phyloP scores from a whole-genome alignment of 2,888 invertebrate species.

The Agrochola macilenta region DNA sequence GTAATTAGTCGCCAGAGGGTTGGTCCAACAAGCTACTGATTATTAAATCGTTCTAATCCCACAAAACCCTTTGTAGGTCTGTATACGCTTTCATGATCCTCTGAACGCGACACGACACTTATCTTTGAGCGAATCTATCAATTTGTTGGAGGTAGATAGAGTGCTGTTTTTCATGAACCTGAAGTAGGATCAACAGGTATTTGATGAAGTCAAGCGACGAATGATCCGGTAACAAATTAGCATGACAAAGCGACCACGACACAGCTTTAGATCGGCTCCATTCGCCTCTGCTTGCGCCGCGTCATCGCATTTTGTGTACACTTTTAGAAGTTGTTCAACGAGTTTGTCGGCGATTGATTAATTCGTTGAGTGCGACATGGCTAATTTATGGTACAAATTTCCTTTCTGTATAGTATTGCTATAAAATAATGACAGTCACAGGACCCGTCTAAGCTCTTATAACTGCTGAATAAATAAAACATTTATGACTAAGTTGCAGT shows the following conservation, averaged over 20 bases:
- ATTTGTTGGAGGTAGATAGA: conserved; percentile 39
- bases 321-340: conserved; percentile 53
- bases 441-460: not conserved
- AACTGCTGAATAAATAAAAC: conserved; percentile 51
- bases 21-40: conserved; percentile 30
- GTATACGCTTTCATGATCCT: conserved; percentile 9
- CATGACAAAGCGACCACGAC: conserved; percentile 75
- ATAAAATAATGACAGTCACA: not conserved
- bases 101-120: conserved; percentile 26
- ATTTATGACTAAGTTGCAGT: conserved; percentile 57
- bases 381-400: conserved; percentile 42
- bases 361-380: conserved; percentile 36
- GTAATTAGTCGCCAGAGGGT: conserved; percentile 44
- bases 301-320: conserved; percentile 61
- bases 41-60: conserved; percentile 50
- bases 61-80: conserved; percentile 34
- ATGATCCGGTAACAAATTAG: conserved; percentile 76
- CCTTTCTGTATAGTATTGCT: conserved; percentile 4
- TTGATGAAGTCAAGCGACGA: conserved; percentile 65
- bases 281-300: conserved; percentile 56
- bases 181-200: conserved; percentile 73
- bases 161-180: conserved; percentile 48
- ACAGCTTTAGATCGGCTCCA: conserved; percentile 59
- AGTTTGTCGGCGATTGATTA: conserved; percentile 53
- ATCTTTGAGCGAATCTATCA: conserved; percentile 47